A percentile compares a stretch with the other conserved stretches of the same genome.
These are phyloP conservation scores for Euclidia mi DNA, from an alignment of 2,888 invertebrate species.

Conservation along the genomic window DNA sequence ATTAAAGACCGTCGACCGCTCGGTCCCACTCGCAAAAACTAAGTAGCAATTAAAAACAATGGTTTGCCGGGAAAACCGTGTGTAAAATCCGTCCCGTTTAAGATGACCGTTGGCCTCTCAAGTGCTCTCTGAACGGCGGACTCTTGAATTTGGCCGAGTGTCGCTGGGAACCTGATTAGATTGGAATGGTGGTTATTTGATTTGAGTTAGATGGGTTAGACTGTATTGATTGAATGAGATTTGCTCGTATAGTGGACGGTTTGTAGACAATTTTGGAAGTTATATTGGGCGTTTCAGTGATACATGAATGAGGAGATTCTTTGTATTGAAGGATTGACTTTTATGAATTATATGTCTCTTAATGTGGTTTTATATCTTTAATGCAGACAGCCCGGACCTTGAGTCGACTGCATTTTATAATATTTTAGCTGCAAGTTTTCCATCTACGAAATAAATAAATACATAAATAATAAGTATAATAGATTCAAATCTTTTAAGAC, in stretches of 20 bases:
- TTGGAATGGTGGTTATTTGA: constrained; percentile 73
- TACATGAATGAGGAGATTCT: too few relatives aligned
- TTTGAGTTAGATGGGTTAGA: constrained; percentile 72
- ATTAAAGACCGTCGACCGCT: constrained; percentile 63
- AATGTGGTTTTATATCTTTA: too few relatives aligned
- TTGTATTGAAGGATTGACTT: too few relatives aligned
- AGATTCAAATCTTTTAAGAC: too few relatives aligned
- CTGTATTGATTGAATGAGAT: constrained; percentile 52
- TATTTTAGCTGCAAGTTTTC: too few relatives aligned
- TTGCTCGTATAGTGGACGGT: constrained; percentile 21
- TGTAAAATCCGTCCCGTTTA: constrained; percentile 56
- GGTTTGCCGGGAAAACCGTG: constrained; percentile 65
- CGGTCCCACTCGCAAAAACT: constrained; percentile 63
- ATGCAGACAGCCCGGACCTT: too few relatives aligned
- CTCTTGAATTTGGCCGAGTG: constrained; percentile 75
- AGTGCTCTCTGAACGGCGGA: constrained; percentile 63
- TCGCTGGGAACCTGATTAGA: constrained; percentile 74
- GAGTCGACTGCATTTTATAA: too few relatives aligned
- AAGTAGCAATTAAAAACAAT: constrained; percentile 82
- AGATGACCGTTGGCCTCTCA: constrained; percentile 58
- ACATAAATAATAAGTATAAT: too few relatives aligned
- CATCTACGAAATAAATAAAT: too few relatives aligned
- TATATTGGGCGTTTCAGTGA: too few relatives aligned
- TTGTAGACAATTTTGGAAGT: constrained; percentile 5
- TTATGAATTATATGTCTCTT: too few relatives aligned